These are phyloP conservation scores for Falcunculus frontatus DNA, from an alignment of 2,113 vertebrate genomes.

Conservation along the genomic window DNA sequence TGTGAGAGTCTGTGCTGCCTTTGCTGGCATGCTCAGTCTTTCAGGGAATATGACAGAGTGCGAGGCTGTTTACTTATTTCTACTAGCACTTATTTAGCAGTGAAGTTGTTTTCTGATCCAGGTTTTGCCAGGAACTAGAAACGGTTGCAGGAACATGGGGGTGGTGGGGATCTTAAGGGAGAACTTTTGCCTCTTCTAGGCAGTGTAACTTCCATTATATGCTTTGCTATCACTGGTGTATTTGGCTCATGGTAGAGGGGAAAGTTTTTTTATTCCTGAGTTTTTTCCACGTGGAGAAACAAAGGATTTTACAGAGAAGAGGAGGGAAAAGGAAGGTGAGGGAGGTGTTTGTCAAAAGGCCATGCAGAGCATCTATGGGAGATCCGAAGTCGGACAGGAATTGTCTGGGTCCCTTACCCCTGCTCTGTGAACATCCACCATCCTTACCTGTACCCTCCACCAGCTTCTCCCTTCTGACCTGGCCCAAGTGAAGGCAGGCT, in stretches of 20 bases:
- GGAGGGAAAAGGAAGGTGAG: not conserved
- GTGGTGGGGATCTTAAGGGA: not conserved
- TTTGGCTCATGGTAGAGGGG: not conserved
- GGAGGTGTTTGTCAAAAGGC: not conserved
- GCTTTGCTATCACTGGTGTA: not conserved
- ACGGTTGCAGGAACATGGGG: not conserved
- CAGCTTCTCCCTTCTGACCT: not conserved
- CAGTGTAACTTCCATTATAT: not conserved
- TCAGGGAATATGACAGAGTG: not conserved
- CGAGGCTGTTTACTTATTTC: constrained; percentile 16
- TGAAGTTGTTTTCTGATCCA: not conserved
- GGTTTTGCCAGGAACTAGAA: not conserved
- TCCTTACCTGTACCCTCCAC: not conserved
- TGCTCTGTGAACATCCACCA: not conserved
- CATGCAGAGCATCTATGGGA: not conserved
- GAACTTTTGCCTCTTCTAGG: not conserved
- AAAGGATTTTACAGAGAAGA: not conserved
- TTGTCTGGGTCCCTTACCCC: not conserved
- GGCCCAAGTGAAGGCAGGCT: not conserved
- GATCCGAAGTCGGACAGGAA: not conserved
- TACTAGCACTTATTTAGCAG: constrained; percentile 16
- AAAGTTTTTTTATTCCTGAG: not conserved
- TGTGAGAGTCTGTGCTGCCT: constrained; percentile 21
- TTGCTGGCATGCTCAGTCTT: constrained; percentile 13
- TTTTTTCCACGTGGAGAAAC: not conserved